Base-by-base conservation (phyloP, 1,140 invertebrate species). In the Drosophila nasuta region DNA sequence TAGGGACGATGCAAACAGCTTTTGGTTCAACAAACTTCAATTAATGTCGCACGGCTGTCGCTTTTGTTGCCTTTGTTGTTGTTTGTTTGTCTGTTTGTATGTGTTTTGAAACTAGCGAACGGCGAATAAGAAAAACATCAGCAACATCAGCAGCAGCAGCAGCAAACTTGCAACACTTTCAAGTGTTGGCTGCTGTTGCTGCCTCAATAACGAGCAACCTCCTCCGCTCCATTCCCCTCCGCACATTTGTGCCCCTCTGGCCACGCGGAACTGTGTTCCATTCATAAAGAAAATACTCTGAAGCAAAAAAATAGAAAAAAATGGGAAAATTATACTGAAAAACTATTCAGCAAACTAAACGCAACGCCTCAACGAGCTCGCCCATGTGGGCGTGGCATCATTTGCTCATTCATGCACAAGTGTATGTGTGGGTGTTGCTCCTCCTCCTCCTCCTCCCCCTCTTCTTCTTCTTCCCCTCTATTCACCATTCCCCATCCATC, bases 21-120 rank as follows among this genome's bases (percentile, higher is more conserved):
- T 76, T 86, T 86, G 82, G 82, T 86, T 86, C 82, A 86, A 86
- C 82, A 87, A 86, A 86, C 82, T 86, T 87, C 82, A 86, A 86
- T 86, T 86, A 87, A 86, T 87, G 82, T 80, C 65, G 58, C 70
- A 82, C 67, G 67, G 75, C 63, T 78, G 64, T 56, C 71, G 82
- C 70, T 71, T 81, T 85, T 81, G 81, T 81, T 77, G 82, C 67
- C 80, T n/a, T 67, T 63, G 68, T 80, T 74, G 78, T 38, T 73
- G 58, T 79, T 66, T 46, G 20, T 25, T 59, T 79, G 71, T 75
- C 81, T 67, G 38, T 68, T 33, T 71, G 60, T 56, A 20, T 25
- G 20, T 46, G 51, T 68, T 56, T 41, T 38, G 58, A 75, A 75
- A 68, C 54, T 75, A 58, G 73, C 33, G 38, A 73, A 79, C 72